Evolutionary conservation across 2,888 invertebrate species (phyloP).

Genomic region (Cantharis nigra): DNA sequence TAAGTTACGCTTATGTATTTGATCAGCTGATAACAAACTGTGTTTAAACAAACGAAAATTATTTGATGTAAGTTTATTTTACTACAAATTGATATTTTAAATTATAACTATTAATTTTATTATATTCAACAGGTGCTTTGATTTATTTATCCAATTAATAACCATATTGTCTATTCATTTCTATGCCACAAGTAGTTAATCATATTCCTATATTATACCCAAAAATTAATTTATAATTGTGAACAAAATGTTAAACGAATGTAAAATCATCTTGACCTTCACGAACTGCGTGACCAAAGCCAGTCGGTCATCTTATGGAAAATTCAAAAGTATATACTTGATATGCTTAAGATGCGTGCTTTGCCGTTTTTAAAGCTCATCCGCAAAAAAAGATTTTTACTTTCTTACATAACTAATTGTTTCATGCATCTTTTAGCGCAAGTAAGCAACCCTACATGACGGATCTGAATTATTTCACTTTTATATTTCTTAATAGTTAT

Average conservation of each 20-base stretch:
- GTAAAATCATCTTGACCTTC: neutral
- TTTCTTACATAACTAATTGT: neutral
- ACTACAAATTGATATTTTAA: neutral
- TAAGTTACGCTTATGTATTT: conserved; percentile 31
- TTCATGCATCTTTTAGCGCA: too few relatives aligned
- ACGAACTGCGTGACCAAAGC: neutral
- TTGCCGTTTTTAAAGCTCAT: neutral
- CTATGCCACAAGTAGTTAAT: neutral
- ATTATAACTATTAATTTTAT: neutral
- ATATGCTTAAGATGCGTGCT: neutral
- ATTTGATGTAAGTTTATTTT: neutral
- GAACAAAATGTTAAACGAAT: neutral
- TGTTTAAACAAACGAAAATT: conserved; percentile 14
- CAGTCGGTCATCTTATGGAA: neutral
- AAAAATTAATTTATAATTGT: neutral
- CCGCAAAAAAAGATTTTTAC: neutral
- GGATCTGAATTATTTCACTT: too few relatives aligned
- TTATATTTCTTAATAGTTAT: too few relatives aligned
- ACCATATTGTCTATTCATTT: neutral
- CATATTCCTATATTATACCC: neutral
- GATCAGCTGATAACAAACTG: conserved; percentile 33
- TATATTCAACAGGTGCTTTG: neutral
- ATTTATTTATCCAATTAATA: neutral
- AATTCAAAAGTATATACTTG: neutral
- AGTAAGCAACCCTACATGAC: too few relatives aligned